Percentiles rank a stretch among this genome's conserved stretches.
phyloP scores from a whole-genome alignment of 2,797 vertebrate species.

The Halcyon chelicuti region DNA sequence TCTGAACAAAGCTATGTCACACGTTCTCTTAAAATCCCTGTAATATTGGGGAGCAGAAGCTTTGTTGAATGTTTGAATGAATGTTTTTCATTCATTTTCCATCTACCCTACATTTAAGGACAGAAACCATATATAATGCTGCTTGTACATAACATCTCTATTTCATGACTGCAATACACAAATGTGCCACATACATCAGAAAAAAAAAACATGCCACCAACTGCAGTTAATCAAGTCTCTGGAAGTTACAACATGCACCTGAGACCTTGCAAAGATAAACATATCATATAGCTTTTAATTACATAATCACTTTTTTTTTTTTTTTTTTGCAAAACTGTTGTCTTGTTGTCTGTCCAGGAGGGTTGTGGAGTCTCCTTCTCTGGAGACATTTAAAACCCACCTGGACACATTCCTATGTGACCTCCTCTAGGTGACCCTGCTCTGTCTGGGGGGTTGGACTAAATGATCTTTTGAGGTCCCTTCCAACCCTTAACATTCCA shows the following conservation, averaged over 20 bases:
- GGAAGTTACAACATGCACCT: background rate
- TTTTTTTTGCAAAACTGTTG: background rate
- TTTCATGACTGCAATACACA: background rate
- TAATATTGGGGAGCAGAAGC: background rate
- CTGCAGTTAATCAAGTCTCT: background rate
- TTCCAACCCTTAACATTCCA: too few relatives aligned
- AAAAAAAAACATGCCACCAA: too few relatives aligned
- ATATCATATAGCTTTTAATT: background rate
- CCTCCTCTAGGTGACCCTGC: too few relatives aligned
- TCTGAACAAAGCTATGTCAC: background rate
- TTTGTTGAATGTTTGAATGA: background rate
- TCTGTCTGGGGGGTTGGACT: too few relatives aligned
- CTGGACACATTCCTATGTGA: too few relatives aligned
- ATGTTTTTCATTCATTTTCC: background rate
- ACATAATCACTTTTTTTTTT: background rate
- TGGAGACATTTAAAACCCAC: too few relatives aligned
- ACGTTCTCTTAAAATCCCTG: background rate
- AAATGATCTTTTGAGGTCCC: too few relatives aligned
- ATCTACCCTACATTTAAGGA: background rate
- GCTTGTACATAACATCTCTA: background rate
- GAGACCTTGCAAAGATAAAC: background rate
- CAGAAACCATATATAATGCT: background rate
- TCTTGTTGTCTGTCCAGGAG: background rate
- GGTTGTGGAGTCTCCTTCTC: too few relatives aligned
- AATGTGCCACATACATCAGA: too few relatives aligned